Conservation (phyloP, 2,888 invertebrate species). For the Neoscelio sp. region DNA sequence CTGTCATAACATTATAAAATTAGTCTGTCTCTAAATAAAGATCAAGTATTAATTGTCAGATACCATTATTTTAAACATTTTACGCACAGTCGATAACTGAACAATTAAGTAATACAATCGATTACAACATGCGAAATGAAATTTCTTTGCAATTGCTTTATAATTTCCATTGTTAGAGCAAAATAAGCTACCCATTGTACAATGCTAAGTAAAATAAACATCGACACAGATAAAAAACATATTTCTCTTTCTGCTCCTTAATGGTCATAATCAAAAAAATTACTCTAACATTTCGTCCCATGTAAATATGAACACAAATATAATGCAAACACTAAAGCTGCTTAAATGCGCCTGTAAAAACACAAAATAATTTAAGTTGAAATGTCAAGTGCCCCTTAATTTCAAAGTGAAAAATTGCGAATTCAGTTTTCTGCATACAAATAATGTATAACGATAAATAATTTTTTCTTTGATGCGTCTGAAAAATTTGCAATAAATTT, state of each 20-base stretch:
- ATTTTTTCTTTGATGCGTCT: too few relatives aligned
- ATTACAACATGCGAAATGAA: slow-evolving; percentile 3
- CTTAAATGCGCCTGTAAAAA: too few relatives aligned
- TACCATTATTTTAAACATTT: slow-evolving; percentile 16
- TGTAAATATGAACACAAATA: neutral
- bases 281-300: neutral
- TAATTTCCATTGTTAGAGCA: slow-evolving; percentile 12
- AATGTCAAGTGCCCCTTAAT: too few relatives aligned
- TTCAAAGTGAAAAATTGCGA: too few relatives aligned
- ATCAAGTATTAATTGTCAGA: slow-evolving; percentile 12
- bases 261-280: too few relatives aligned
- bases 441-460: too few relatives aligned
- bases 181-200: neutral
- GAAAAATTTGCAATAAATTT: too few relatives aligned
- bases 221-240: neutral
- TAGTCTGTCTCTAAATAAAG: slow-evolving; percentile 3
- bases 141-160: slow-evolving; percentile 13
- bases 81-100: slow-evolving; percentile 17
- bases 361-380: too few relatives aligned
- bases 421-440: too few relatives aligned
- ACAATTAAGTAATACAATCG: slow-evolving; percentile 22
- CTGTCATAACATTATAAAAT: neutral
- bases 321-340: neutral
- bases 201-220: neutral
- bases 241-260: neutral